phyloP scores from a whole-genome alignment of 1,140 invertebrate genomes.

The Apis mellifera region DNA sequence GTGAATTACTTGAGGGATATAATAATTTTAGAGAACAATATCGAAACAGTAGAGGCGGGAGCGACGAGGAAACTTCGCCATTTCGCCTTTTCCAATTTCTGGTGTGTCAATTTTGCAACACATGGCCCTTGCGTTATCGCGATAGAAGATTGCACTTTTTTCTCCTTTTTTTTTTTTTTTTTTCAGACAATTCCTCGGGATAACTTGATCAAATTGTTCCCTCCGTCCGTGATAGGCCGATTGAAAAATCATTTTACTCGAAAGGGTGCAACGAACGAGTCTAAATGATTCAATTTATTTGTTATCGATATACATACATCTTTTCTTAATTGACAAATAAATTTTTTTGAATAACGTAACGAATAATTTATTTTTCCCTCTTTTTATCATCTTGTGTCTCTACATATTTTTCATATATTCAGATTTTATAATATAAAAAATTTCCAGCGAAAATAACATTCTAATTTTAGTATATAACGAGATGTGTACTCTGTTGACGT shows the following conservation, averaged over 20 bases:
- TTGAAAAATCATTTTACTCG: not conserved
- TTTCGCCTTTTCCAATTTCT: constrained; percentile 54
- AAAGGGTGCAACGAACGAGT: too few species aligned
- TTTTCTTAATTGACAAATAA: too few species aligned
- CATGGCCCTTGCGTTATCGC: constrained; percentile 53
- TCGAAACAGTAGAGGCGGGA: constrained; percentile 26
- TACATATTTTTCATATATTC: not conserved
- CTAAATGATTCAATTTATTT: too few species aligned
- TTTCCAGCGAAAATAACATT: not conserved
- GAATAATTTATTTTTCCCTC: too few species aligned
- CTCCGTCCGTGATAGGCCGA: not conserved
- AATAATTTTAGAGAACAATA: constrained; percentile 47
- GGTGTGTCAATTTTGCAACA: constrained; percentile 53
- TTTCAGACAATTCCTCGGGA: not conserved
- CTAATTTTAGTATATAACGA: not conserved
- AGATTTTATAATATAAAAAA: not conserved
- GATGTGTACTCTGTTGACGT: not conserved
- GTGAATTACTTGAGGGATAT: constrained; percentile 29
- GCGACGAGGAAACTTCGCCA: constrained; percentile 25
- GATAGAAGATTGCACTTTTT: constrained; percentile 43
- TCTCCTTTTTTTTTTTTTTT: not conserved
- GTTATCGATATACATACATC: too few species aligned
- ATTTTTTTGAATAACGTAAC: too few species aligned
- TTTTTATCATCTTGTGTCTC: not conserved
- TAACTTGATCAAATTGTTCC: constrained; percentile 15